Evolutionary conservation across 2,888 invertebrate genomes (phyloP), one percentile per base, ranked within the genome.

Genomic region (Cheilosia impressa): DNA sequence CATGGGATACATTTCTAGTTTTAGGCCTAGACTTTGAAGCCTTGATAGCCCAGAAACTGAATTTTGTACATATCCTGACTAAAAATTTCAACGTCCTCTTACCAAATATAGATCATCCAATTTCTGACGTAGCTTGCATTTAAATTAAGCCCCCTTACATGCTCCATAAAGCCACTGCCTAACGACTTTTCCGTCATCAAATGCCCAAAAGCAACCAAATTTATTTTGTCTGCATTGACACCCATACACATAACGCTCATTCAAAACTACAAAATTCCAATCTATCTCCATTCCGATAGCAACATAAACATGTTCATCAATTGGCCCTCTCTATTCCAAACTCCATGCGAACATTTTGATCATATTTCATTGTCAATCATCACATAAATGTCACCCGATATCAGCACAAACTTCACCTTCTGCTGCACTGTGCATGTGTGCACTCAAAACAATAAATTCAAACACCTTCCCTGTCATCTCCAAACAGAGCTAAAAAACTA

Each of bases 301-400:
- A 57, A 66, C 58, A 53, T 53, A 27, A 78, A 52, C 71, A 78
- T 66, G 78, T 78, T 83, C 79, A 79, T 84, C 69, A 79, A 73
- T 79, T 69, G 62, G 75, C 79, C 79, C 73, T 53, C 63, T 62
- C 45, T 9, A 24, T 13, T 15, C 52, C 17, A 43, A 47, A 22
- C 17, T 47, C 17, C 24, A 45, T 31, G 34, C 34, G 57, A 62
- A 62, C n/a, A 72, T 71, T 72, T 68, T 78, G 80, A 76, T 80
- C 84, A 84, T 80, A 84, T 84, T 84, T 84, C 84, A 84, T 84
- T 84, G 84, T 84, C 84, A 84, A 84, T 84, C 84, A 84, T 58
- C 84, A 66, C 80, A 84, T 84, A 84, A 84, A 84, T 84, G 84
- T 84, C 84, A 84, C 75, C 75, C 71, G 75, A 80, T 84, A 84